Evolutionary conservation across 2,113 vertebrate species (phyloP), one percentile per base, ranked within the genome.

Genomic region (Boleophthalmus pectinirostris): DNA sequence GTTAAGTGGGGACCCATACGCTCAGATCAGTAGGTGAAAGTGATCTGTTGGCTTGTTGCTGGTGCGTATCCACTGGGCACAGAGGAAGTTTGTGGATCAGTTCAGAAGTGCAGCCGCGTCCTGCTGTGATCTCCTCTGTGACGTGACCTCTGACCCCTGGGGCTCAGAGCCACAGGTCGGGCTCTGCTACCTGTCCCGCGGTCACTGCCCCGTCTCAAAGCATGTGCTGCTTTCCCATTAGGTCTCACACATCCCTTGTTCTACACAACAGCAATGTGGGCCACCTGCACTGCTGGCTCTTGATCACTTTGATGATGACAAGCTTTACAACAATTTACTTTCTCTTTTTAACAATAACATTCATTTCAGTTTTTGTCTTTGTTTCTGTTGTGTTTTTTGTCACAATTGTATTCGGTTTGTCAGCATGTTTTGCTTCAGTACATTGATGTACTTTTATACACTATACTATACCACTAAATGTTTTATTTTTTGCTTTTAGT

Each of bases 101-200:
- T 58, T 29, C 23, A 54, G 23, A 0, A 75, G 53, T 64, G 4
- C 14, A 66, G 63, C 25, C 46, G 14, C 25, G 23, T 56, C 49
- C 25, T 21, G 71, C 38, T 56, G 38, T 72, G 72, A 60, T 13
- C 64, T 75, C 54, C 86, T 81, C 47, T 79, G 56, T 79, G 86
- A 85, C 75, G 77, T 77, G 78, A 85, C 74, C 75, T 79, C 74
- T 63, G 45, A 63, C 43, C 81, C 84, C 70, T 69, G 53, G 45
- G 83, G 78, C 82, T 77, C 15, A 4, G 21, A 76, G 68, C 79
- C 71, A 89, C 86, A 86, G 78, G 90, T 87, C 77, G 68, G 10
- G 61, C 70, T 81, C 70, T 78, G 72, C 70, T 72, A 72, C 53
- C 56, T 64, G 58, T 58, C 24, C 61, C 43, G 80, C 46, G 47